Evolutionary conservation across 2,797 vertebrate species (phyloP).

Genomic region (Hipposideros larvatus): DNA sequence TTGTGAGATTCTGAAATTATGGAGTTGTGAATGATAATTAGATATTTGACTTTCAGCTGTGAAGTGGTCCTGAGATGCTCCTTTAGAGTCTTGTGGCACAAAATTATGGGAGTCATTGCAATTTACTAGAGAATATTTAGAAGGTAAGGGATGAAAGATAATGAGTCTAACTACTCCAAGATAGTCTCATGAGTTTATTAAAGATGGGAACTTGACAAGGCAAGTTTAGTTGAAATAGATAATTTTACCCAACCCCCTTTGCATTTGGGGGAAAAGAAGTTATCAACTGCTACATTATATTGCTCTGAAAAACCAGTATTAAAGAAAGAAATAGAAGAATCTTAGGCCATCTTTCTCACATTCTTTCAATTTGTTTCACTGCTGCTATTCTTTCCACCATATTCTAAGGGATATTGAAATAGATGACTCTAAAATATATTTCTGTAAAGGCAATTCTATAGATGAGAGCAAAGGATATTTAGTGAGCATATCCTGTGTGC

Average conservation of each 20-base stretch:
- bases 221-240: slow-evolving; percentile 56
- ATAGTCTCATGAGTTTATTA: slow-evolving; percentile 56
- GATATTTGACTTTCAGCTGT: slow-evolving; percentile 74
- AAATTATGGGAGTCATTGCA: slow-evolving; percentile 67
- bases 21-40: slow-evolving; percentile 85
- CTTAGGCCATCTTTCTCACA: background rate
- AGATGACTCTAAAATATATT: background rate
- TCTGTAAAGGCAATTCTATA: slow-evolving; percentile 3
- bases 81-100: slow-evolving; percentile 76
- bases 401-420: slow-evolving; percentile 16
- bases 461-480: background rate
- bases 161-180: slow-evolving; percentile 3
- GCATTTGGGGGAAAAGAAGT: background rate
- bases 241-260: background rate
- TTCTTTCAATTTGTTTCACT: slow-evolving; percentile 15
- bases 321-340: slow-evolving; percentile 39
- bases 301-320: background rate
- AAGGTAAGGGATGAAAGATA: slow-evolving; percentile 58
- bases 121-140: slow-evolving; percentile 72
- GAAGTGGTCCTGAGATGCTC: slow-evolving; percentile 59
- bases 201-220: slow-evolving; percentile 47
- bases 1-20: slow-evolving; percentile 79
- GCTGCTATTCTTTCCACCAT: background rate
- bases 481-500: background rate
- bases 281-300: slow-evolving; percentile 32